Conservation (phyloP, 2,888 invertebrate genomes). For the Morpho deidamia region DNA sequence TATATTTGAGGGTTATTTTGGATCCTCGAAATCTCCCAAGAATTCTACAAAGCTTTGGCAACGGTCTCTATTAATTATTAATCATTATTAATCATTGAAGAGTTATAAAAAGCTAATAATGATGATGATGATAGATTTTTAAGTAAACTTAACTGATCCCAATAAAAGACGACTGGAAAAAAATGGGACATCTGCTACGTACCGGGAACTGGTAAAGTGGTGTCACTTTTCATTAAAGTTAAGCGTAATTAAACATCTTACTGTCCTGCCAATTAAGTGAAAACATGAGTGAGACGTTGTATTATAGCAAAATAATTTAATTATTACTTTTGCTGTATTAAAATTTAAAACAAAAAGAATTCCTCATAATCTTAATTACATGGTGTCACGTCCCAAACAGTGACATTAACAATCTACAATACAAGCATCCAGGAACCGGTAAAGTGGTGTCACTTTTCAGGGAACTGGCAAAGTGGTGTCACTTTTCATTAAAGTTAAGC, state of each 20-base stretch:
- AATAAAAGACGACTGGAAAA: not conserved
- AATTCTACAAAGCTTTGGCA: constrained; percentile 45
- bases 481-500: not conserved
- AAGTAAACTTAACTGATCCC: constrained; percentile 6
- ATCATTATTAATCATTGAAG: constrained; percentile 23
- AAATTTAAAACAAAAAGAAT: too few species aligned
- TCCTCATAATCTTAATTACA: not conserved
- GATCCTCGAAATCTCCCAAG: constrained; percentile 69
- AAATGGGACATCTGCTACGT: too few species aligned
- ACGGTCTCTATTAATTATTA: constrained; percentile 14
- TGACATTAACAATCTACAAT: constrained; percentile 55
- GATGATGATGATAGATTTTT: constrained; percentile 34
- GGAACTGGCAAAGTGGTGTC: constrained; percentile 68
- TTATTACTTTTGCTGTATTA: too few species aligned
- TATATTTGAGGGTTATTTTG: constrained; percentile 72
- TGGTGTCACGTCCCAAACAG: constrained; percentile 23
- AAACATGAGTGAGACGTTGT: constrained; percentile 40
- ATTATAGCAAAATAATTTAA: too few species aligned
- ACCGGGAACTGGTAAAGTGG: too few species aligned
- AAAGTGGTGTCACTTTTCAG: constrained; percentile 16
- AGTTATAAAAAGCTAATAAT: constrained; percentile 30
- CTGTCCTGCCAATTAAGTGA: not conserved
- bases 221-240: not conserved
- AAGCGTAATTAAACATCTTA: constrained; percentile 17
- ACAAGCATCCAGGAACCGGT: constrained; percentile 85